These are phyloP conservation scores for Spinibarbus caldwelli DNA, from an alignment of 2,797 vertebrate species.

Conservation along the genomic window DNA sequence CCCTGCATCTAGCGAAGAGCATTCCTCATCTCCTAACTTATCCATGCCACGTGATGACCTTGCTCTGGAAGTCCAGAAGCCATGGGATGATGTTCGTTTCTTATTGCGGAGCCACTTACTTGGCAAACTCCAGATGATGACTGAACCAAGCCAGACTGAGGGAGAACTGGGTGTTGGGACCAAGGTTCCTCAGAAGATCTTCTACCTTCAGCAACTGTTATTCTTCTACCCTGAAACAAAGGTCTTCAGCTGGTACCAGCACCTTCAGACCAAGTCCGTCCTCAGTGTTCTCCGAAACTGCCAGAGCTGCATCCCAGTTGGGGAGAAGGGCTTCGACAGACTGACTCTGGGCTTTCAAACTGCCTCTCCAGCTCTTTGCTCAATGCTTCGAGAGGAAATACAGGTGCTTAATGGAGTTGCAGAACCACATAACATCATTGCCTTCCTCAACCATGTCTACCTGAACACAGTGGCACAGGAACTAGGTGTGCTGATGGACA, in stretches of 20 bases:
- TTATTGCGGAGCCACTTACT: slow-evolving; percentile 87
- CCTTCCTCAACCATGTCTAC: slow-evolving; percentile 88
- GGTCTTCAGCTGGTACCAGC: slow-evolving; percentile 86
- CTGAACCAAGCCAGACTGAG: slow-evolving; percentile 67
- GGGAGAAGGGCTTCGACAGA: slow-evolving; percentile 83
- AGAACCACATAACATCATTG: slow-evolving; percentile 79
- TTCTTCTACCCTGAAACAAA: slow-evolving; percentile 90
- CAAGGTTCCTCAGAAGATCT: slow-evolving; percentile 75
- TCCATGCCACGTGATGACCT: slow-evolving; percentile 84
- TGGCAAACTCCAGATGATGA: slow-evolving; percentile 76
- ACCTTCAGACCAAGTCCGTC: slow-evolving; percentile 80
- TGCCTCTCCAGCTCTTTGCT: slow-evolving; percentile 77
- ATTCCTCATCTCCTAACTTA: slow-evolving; percentile 63
- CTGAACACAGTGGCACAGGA: slow-evolving; percentile 84
- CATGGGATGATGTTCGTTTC: slow-evolving; percentile 88
- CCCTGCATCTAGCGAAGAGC: slow-evolving; percentile 70
- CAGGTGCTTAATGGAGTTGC: slow-evolving; percentile 76
- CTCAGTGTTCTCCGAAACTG: slow-evolving; percentile 75
- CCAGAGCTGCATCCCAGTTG: slow-evolving; percentile 71
- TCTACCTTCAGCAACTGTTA: slow-evolving; percentile 83
- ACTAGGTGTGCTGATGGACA: slow-evolving; percentile 83
- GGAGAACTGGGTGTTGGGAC: slow-evolving; percentile 47
- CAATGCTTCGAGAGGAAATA: slow-evolving; percentile 87
- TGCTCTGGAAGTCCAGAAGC: slow-evolving; percentile 81
- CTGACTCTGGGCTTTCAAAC: slow-evolving; percentile 75